Base-by-base conservation (phyloP, 1,140 invertebrate genomes). In the Drosophila sp. region DNA sequence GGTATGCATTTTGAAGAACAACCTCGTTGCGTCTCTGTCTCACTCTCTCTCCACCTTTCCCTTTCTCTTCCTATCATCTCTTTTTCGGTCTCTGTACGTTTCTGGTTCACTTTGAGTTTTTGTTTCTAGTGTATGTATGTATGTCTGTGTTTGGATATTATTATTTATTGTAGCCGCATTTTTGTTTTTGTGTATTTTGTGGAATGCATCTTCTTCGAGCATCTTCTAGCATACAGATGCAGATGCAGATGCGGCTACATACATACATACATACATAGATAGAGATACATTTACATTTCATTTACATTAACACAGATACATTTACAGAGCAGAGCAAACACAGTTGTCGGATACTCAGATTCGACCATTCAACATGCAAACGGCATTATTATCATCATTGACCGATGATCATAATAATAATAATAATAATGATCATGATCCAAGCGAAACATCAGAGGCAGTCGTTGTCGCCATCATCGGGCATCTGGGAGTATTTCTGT, bases 181-280 rank as follows among this genome's bases (percentile, higher is more conserved):
- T 87, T 77, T 83, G 86, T 90, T 90, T 90, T 90, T 82, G 86
- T 90, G 79, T 87, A 90, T 90, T 87, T 50, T 90, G 83, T 90
- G 87, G 87, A 90, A 90, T 90, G 64, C 74, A 70, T 64, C 27
- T 55, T 57, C 79, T 55, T 57, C 79, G 69, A 76, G 83, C 69
- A 76, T 73, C 72, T 84, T 79, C 76, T 66, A 72, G 63, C 41
- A 44, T 38, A 72, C 66, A 80, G 54, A 56, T 30, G 66, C 55
- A 80, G 47, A 71, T 47, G 60, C 62, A 56, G 29, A 69, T 23
- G 8, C 38, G 55, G 2, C 3, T 38, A 1, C 4, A 55, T 41
- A 50, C 38, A 60, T 25, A 40, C 10, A 10, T n/a, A 41, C 30
- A 60, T 17, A 57, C 17, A 7, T 23, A 50, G 27, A 57, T 60